Conservation (phyloP, 2,888 invertebrate genomes). For the Coelopa pilipes region DNA sequence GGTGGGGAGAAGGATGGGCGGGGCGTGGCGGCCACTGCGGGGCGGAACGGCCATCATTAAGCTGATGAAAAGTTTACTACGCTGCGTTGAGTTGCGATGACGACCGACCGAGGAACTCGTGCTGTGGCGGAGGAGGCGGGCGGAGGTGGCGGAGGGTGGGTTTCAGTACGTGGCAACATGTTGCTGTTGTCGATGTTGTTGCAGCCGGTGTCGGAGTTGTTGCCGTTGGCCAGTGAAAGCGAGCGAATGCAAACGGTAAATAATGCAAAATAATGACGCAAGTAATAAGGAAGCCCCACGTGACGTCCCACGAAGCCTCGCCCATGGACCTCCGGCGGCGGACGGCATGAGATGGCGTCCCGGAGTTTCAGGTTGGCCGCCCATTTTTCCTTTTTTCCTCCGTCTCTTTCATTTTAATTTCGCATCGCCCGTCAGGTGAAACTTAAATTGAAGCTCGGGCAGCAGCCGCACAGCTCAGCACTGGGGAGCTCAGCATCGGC, state of each 20-base stretch:
- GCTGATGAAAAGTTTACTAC: constrained; percentile 28
- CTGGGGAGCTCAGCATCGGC: too few relatives aligned
- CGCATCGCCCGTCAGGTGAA: too few relatives aligned
- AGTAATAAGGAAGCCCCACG: not conserved
- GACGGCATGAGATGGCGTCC: too few relatives aligned
- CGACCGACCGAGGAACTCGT: not conserved
- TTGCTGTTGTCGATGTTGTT: too few relatives aligned
- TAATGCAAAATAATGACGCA: constrained; percentile 38
- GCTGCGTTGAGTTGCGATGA: constrained; percentile 3
- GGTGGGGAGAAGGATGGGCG: not conserved
- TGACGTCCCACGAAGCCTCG: too few relatives aligned
- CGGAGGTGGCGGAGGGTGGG: not conserved
- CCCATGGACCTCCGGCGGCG: too few relatives aligned
- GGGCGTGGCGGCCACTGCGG: not conserved
- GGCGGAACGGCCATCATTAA: constrained; percentile 27
- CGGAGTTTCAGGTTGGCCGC: too few relatives aligned
- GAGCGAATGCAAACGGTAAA: constrained; percentile 28
- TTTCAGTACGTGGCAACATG: not conserved
- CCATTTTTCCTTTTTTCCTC: too few relatives aligned
- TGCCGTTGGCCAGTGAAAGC: not conserved
- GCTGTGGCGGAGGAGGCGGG: too few relatives aligned
- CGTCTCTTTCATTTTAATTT: too few relatives aligned
- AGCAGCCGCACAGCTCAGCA: too few relatives aligned
- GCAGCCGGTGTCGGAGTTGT: not conserved
- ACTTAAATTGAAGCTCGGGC: too few relatives aligned